A percentile compares a stretch with the other conserved stretches of the same genome.
Conservation (phyloP, 2,888 invertebrate species). For the Rhingia rostrata region DNA sequence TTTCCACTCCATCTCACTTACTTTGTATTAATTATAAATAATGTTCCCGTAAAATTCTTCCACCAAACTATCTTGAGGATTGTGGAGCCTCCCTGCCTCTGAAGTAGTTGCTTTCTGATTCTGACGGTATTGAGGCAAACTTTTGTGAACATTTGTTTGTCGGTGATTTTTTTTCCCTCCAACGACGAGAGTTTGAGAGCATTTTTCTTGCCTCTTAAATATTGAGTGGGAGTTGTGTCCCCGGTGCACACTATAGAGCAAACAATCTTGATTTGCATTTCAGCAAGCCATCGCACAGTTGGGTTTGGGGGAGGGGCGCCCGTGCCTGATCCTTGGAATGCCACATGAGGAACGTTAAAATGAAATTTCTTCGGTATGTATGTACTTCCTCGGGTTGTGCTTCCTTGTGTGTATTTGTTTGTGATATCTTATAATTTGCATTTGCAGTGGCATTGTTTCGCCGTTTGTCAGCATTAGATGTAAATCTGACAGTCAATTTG, state of each 20-base stretch:
- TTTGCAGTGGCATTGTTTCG: conserved; percentile 31
- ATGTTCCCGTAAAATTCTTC: conserved; percentile 44
- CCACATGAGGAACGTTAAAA: conserved; percentile 36
- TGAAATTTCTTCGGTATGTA: conserved; percentile 29
- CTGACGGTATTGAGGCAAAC: conserved; percentile 34
- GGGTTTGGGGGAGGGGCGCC: not conserved
- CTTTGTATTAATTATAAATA: conserved; percentile 64
- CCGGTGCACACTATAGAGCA: not conserved
- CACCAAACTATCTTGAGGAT: conserved; percentile 44
- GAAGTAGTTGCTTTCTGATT: conserved; percentile 6
- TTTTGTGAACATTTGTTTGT: conserved; percentile 53
- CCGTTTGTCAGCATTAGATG: conserved; percentile 51
- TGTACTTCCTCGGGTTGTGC: not conserved
- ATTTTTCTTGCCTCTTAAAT: conserved; percentile 26
- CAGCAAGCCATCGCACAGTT: not conserved
- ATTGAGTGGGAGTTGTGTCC: conserved; percentile 11
- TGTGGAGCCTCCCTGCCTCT: conserved; percentile 3
- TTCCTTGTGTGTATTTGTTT: not conserved
- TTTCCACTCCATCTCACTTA: conserved; percentile 65
- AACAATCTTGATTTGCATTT: conserved; percentile 54
- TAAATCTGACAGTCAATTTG: conserved; percentile 32
- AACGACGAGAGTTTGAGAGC: conserved; percentile 9
- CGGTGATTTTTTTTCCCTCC: conserved; percentile 28
- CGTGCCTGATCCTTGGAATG: conserved; percentile 2
- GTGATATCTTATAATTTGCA: conserved; percentile 33